Evolutionary conservation across 1,140 invertebrate genomes (phyloP).

Genomic region (Paraescarpia echinospica): DNA sequence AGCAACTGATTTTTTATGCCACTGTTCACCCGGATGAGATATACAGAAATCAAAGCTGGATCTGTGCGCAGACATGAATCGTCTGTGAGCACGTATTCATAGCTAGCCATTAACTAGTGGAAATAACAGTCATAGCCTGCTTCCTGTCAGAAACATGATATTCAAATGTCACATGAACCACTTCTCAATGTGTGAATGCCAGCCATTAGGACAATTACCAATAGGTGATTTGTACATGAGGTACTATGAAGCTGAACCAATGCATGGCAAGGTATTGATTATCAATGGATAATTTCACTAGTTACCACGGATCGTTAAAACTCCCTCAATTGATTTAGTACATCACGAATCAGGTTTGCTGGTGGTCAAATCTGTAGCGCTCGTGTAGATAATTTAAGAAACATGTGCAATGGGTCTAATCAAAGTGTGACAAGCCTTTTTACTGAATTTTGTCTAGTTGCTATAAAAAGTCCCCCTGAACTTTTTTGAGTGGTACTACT

Average conservation of each 20-base stretch:
- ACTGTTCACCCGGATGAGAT: not conserved
- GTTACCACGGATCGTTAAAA: not conserved
- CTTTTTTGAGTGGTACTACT: too few species aligned
- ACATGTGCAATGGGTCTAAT: too few species aligned
- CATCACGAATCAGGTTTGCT: too few species aligned
- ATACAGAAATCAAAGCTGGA: not conserved
- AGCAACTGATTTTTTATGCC: not conserved
- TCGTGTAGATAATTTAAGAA: too few species aligned
- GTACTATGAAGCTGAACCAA: not conserved
- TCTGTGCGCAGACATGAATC: not conserved
- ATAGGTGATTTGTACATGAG: not conserved
- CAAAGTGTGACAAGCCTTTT: too few species aligned
- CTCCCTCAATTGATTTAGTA: not conserved
- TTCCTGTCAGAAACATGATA: not conserved
- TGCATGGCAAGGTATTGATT: not conserved
- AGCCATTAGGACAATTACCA: not conserved
- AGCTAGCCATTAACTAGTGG: not conserved
- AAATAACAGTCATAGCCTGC: not conserved
- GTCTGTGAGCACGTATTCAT: not conserved
- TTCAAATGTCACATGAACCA: not conserved
- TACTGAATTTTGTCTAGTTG: too few species aligned
- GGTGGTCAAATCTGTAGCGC: too few species aligned
- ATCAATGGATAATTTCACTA: not conserved
- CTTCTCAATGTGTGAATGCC: not conserved
- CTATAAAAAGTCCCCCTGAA: too few species aligned